phyloP scores from a whole-genome alignment of 2,888 invertebrate species.

The Proisotoma minuta region DNA sequence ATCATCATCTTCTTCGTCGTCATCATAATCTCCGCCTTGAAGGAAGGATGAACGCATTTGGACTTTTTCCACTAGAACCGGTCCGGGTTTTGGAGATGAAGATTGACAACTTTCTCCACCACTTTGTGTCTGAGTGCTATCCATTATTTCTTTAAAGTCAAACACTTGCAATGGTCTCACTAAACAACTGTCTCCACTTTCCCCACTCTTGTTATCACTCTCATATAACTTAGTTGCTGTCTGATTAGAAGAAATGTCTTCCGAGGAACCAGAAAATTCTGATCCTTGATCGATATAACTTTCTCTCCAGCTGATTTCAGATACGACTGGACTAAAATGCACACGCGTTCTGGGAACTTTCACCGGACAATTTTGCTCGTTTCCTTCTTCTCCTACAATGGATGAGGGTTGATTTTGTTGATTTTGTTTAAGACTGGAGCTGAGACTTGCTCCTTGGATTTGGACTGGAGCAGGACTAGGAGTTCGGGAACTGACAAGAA shows the following conservation, averaged over 20 bases:
- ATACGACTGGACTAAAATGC: slow-evolving; percentile 46
- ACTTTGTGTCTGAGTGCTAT: slow-evolving; percentile 17
- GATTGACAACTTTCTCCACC: slow-evolving; percentile 28
- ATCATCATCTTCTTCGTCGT: slow-evolving; percentile 14
- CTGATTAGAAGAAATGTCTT: slow-evolving; percentile 22
- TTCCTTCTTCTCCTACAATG: slow-evolving; percentile 9
- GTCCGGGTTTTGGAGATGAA: slow-evolving; percentile 8
- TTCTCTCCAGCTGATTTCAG: slow-evolving; percentile 42
- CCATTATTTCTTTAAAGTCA: background rate
- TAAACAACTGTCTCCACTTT: slow-evolving; percentile 26
- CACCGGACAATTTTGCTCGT: slow-evolving; percentile 13
- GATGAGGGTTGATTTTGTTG: slow-evolving; percentile 11
- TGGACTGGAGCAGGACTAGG: slow-evolving; percentile 45
- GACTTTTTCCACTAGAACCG: slow-evolving; percentile 38
- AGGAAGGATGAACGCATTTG: slow-evolving; percentile 39
- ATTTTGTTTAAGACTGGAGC: slow-evolving; percentile 14
- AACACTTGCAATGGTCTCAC: slow-evolving; percentile 38
- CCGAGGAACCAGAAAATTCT: slow-evolving; percentile 40
- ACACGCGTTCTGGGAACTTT: slow-evolving; percentile 41
- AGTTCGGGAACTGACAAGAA: slow-evolving; percentile 44
- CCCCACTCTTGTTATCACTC: slow-evolving; percentile 19
- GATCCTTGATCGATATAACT: slow-evolving; percentile 46
- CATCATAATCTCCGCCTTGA: slow-evolving; percentile 32
- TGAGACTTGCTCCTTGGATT: slow-evolving; percentile 28
- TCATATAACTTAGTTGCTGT: slow-evolving; percentile 5